Evolutionary conservation across 2,888 invertebrate species (phyloP), one percentile per base, ranked within the genome.

Genomic region (Hyppa rectilinea): DNA sequence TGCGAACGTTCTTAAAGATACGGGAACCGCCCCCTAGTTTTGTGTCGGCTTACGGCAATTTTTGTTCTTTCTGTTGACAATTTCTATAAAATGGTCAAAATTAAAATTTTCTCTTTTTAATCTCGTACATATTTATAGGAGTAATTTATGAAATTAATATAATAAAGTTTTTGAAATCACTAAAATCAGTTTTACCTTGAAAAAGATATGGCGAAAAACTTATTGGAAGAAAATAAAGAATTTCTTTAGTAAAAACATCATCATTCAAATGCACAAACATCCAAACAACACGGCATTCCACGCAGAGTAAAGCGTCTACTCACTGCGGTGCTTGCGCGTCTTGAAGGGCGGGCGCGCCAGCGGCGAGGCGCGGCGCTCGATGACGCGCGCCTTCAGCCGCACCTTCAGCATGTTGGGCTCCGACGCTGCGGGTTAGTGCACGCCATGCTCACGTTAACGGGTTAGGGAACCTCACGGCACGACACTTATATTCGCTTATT

Each of bases 391-490:
- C 96, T 98, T 98, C 93, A 98, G 97, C 85, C 98, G 97, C 96
- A 98, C 98, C 97, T 98, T 98, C 96, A 98, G 97, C 96, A 99
- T 97, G 97, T 99, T 99, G 88, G 99, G 99, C 97, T 99, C 99
- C 96, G 99, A 99, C 93, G 99, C 99, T 98, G 97, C 84, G 82
- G 85, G 93, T 95, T 91, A 91, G 93, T 91, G 85, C 92, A 91
- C 92, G 82, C 90, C 94, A 92, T 93, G 93, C 93, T 69, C 68
- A 78, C 65, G 71, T 66, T 58, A 63, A 70, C 53, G 55, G 49
- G 74, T 70, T 77, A 64, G 36, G 34, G 58, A 50, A 71, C 73
- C 70, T 29, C 60, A 71, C 75, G 55, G 7, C 12, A 63, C 69
- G 2, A 79, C 76, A 74, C 12, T 10, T 12, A 72, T 31, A 29